Evolutionary conservation across 2,113 vertebrate species (phyloP), one percentile per base, ranked within the genome.

Genomic region (Herpetotheres cachinnans): DNA sequence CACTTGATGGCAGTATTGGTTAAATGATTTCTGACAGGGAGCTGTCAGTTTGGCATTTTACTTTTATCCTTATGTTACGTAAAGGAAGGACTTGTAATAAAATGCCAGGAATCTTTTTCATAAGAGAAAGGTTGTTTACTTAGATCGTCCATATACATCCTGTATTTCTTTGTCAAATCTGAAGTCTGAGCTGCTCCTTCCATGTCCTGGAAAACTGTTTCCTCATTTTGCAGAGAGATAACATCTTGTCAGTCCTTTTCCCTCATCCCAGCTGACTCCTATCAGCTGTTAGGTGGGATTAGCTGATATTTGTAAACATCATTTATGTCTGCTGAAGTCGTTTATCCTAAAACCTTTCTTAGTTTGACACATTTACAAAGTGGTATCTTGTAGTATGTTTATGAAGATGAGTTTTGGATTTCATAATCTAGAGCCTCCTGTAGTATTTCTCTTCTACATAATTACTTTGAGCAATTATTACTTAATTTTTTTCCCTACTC

Each of bases 1-100:
- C 97, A 47, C 97, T 90, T 93, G 97, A 65, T 95, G 97, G 97
- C 97, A 95, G 92, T 89, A 9, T 93, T 95, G 91, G n/a, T 65
- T 93, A 82, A 71, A 74, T n/a, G 40, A 44, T 65, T 46, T 80
- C 78, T 85, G 27, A 14, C 8, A 52, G 22, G 61, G 25, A 26
- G 29, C 18, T 55, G n/a, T 58, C 22, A 17, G 13, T 56, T 70
- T 62, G 55, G 1, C 84, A 9, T 34, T 83, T 69, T 66, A 44
- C 55, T 2, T 1, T 77, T 93, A 73, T 21, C 6, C 6, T 3
- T 19, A 1, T 61, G 47, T 79, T 90, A 85, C 4, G 1, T 74
- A 82, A 91, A 72, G 18, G 58, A 86, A 66, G 11, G 70, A 65
- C 17, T 65, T 61, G 16, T 27, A 59, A 63, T 63, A 50, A 83